Evolutionary conservation across 2,113 vertebrate genomes (phyloP).

Genomic region (Thryonomys swinderianus): DNA sequence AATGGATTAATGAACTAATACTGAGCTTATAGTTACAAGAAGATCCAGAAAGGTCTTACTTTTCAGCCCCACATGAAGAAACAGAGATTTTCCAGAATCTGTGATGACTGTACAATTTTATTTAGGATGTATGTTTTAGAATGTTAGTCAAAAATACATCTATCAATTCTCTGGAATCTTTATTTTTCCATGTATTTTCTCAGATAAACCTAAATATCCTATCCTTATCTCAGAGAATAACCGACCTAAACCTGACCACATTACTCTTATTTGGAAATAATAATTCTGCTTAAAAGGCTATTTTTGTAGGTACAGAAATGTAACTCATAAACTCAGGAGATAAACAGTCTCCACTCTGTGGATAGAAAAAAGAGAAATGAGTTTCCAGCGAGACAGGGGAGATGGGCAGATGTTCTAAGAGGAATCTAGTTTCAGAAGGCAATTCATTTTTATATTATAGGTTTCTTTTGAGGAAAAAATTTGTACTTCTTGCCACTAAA

Average conservation of each 20-base stretch:
- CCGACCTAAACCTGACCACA: neutral
- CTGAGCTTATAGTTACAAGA: neutral
- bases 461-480: neutral
- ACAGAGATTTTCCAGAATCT: neutral
- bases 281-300: neutral
- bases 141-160: neutral
- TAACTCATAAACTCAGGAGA: neutral
- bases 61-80: neutral
- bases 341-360: neutral
- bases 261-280: neutral
- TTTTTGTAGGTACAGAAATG: neutral
- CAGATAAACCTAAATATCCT: neutral
- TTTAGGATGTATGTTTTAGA: neutral
- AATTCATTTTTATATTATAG: neutral
- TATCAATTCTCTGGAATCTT: neutral
- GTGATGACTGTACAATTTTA: neutral
- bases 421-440: neutral
- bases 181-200: neutral
- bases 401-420: neutral
- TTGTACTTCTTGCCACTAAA: neutral
- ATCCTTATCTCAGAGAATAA: neutral
- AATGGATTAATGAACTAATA: neutral
- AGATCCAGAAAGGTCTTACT: neutral
- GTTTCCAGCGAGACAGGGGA: neutral
- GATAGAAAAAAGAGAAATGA: neutral